Base-by-base conservation (phyloP, 2,113 vertebrate species). In the Stictonetta naevosa region DNA sequence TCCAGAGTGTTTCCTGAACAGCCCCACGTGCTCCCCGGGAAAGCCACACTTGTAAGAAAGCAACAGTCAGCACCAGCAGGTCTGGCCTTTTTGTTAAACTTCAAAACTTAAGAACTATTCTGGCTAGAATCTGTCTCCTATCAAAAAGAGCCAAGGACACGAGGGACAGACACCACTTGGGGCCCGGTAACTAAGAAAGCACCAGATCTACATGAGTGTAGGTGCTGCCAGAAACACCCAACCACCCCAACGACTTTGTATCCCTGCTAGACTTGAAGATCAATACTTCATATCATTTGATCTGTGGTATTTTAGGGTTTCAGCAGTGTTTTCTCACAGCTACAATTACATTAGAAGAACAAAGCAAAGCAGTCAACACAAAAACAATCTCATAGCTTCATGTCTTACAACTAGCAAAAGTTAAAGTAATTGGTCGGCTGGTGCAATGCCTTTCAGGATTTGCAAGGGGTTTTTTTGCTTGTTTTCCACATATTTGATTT, bases 241-340 rank as follows among this genome's bases (percentile, higher is more conserved):
- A 82, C 55, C 89, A 91, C 78, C 66, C 87, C 19, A 63, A n/a
- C 17, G 7, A 16, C 67, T 84, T 40, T 4, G 33, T 12, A 34
- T 28, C 40, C 75, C 68, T 40, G 40, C 55, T 75, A 50, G 40
- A 91, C 66, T 74, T 92, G n/a, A 77, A 88, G 84, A 93, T 82
- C 92, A 94, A 62, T 42, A 22, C 33, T 85, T 91, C 67, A 72
- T 23, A 68, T 82, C 78, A 96, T 46, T 71, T 42, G 8, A 20
- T 71, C 58, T 7, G 40, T 31, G 31, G 31, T 60, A 29, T 23
- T 71, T 44, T 25, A 66, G 64, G 84, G 56, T 77, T 56, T 48
- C 40, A 80, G 44, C 73, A 74, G 33, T 3, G 38, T 33, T 73
- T 86, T 81, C 60, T 42, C 42, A 19, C 33, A 76, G 44, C 14